Conservation (phyloP, 2,113 vertebrate species). For the Callocephalon fimbriatum region DNA sequence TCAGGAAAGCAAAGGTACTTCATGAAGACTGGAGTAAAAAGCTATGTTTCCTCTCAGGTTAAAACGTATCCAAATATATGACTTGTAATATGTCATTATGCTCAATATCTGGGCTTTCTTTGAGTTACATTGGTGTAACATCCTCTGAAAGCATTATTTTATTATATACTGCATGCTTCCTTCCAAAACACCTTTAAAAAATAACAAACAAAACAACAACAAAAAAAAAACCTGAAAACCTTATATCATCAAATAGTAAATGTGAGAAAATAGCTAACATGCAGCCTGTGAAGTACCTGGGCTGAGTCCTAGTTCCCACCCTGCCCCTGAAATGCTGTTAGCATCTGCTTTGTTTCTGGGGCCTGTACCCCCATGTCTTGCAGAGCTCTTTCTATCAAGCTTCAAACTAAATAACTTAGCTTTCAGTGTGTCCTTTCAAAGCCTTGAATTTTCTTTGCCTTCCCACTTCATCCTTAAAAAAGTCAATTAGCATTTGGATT, state of each 20-base stretch:
- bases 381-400: background rate
- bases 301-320: background rate
- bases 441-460: background rate
- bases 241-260: constrained; percentile 20
- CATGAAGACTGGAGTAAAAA: constrained; percentile 19
- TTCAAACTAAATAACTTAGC: background rate
- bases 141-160: constrained; percentile 45
- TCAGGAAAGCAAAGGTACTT: constrained; percentile 58
- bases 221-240: constrained; percentile 42
- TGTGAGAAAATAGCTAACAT: constrained; percentile 10
- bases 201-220: background rate
- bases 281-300: background rate
- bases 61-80: constrained; percentile 56
- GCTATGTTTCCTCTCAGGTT: constrained; percentile 31
- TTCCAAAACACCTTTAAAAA: constrained; percentile 56
- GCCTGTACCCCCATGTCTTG: background rate
- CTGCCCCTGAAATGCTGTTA: background rate
- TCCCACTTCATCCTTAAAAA: background rate
- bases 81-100: constrained; percentile 58
- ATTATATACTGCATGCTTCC: background rate
- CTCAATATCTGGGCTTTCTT: constrained; percentile 41
- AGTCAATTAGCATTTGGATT: background rate
- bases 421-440: background rate
- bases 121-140: constrained; percentile 51
- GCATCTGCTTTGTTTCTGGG: background rate